Evolutionary conservation across 2,888 invertebrate species (phyloP), one percentile per base, ranked within the genome.

Genomic region (Criorhina ranunculi): DNA sequence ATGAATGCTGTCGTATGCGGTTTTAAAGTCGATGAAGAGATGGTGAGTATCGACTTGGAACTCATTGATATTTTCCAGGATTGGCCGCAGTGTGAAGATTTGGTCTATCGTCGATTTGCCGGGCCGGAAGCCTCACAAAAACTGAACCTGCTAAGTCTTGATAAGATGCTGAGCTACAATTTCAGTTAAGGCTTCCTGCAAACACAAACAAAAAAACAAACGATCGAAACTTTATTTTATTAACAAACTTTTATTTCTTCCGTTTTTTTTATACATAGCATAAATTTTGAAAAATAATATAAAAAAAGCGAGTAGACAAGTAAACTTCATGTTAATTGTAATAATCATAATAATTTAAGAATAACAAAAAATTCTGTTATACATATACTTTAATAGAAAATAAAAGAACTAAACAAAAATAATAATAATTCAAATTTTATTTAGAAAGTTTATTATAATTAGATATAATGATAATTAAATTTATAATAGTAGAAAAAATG

Each of bases 241-340:
- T 81, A 86, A 86, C 86, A 86, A 86, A 86, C 86, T 86, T 86
- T 77, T 86, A 80, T 86, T 86, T 81, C 79, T 72, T 81, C 66
- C 51, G n/a, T n/a, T 62, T 76, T 85, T 35, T 86, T 76, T 86
- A 86, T 81, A 86, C 81, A 86, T 81, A 86, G 86, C 86, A 72
- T 86, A 81, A 86, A 86, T 81, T 86, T 86, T 76, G 81, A 76
- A 81, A 81, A 80, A 77, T 80, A 67, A 46, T 81, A 86, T 67
- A 77, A 81, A 77, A 78, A 86, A 77, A 86, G 81, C 81, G 60
- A 86, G 76, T 72, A 77, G 81, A 77, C 60, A 80, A n/a, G 76
- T 72, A 67, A 66, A 72, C 42, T 67, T 80, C 37, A 62, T 64
- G 51, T 72, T 66, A 79, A 55, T 59, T 42, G 60, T 67, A 67